Conservation (phyloP, 2,797 vertebrate species). For the Sparidentex hasta region DNA sequence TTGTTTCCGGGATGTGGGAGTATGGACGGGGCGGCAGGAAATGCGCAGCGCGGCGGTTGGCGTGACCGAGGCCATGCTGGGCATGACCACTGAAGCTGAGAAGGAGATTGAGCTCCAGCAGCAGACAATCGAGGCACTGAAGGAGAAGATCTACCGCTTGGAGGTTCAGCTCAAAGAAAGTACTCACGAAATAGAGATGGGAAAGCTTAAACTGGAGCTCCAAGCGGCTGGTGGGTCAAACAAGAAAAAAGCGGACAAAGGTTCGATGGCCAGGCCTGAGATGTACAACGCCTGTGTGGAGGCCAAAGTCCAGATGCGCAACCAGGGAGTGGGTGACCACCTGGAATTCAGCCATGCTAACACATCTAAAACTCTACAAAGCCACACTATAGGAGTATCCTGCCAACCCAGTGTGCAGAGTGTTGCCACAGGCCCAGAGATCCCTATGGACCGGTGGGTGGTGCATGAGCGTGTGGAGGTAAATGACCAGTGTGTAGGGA, state of each 20-base stretch:
- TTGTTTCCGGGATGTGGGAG: slow-evolving; percentile 82
- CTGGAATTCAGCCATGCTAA: slow-evolving; percentile 79
- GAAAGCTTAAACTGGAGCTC: slow-evolving; percentile 95
- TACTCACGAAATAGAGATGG: slow-evolving; percentile 95
- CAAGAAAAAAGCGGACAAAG: slow-evolving; percentile 93
- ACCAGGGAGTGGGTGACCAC: slow-evolving; percentile 89
- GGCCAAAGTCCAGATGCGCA: slow-evolving; percentile 86
- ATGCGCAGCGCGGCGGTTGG: slow-evolving; percentile 82
- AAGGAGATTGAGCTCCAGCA: slow-evolving; percentile 95
- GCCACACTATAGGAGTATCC: slow-evolving; percentile 79
- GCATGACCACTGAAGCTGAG: slow-evolving; percentile 90
- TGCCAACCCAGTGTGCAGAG: slow-evolving; percentile 83
- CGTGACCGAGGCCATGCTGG: slow-evolving; percentile 95
- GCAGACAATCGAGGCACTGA: slow-evolving; percentile 94
- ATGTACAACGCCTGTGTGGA: slow-evolving; percentile 89
- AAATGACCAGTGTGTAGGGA: slow-evolving; percentile 83
- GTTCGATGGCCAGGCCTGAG: slow-evolving; percentile 86
- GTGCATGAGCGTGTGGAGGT: slow-evolving; percentile 86
- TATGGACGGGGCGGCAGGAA: slow-evolving; percentile 84
- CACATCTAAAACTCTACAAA: slow-evolving; percentile 79
- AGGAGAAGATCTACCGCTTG: slow-evolving; percentile 95
- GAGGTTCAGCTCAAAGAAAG: slow-evolving; percentile 96
- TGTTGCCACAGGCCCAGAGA: slow-evolving; percentile 85
- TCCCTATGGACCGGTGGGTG: slow-evolving; percentile 90
- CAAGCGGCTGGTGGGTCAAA: slow-evolving; percentile 89